Evolutionary conservation across 2,888 invertebrate species (phyloP), one percentile per base, ranked within the genome.

Genomic region (Lagria hirta): DNA sequence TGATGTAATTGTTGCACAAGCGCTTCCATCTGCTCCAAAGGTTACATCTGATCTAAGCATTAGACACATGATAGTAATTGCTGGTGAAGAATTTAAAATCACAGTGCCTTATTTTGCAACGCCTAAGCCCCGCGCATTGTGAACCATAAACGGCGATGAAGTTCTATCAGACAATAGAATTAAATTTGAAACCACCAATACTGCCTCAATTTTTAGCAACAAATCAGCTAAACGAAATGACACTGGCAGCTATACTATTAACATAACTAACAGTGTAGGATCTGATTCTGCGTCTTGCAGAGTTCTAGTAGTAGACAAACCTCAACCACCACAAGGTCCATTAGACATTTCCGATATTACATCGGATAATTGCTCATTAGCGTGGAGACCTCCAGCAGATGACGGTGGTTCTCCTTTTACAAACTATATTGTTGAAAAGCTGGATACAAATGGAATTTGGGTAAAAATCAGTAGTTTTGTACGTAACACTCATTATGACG

Each of bases 341-440:
- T 69, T 89, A 33, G 90, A 91, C 59, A 88, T 89, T 0, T 86
- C 83, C 21, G 95, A 97, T 64, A 88, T 97, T 59, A 96, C 95
- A 1, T 95, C 97, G 0, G 97, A 98, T 68, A 91, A 92, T 1
- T 97, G 97, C 71, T 85, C 91, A 5, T 74, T 98, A 28, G 84
- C 91, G 1, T 99, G 98, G 98, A 88, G 87, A 68, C 84, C 94
- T 42, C 98, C 98, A 43, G 65, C 89, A 56, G 94, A 96, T 66
- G 95, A 96, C 68, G 96, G 96, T 51, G 97, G 97, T 22, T 90
- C 93, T 34, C 92, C 95, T 8, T 86, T 98, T 61, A 93, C 93
- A 26, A 97, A 98, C 74, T 98, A 98, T 69, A 85, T 96, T 26
- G 89, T 98, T 14, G 97, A 98, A 73, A 95, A 91, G 76, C 77